phyloP scores from a whole-genome alignment of 2,113 vertebrate species.

The Pipra filicauda region DNA sequence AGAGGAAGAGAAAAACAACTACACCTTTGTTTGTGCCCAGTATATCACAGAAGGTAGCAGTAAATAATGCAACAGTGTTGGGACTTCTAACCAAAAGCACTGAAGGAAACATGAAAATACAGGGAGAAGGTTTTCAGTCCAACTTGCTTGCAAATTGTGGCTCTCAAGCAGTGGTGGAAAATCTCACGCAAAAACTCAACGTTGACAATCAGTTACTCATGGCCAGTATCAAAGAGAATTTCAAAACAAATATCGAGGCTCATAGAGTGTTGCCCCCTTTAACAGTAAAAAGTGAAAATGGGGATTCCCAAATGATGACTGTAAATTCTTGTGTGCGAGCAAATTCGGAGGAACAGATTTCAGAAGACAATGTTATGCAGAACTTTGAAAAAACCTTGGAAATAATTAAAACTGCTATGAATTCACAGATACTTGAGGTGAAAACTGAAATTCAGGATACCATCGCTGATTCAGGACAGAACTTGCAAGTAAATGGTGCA shows the following conservation, averaged over 20 bases:
- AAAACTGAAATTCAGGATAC: constrained; percentile 73
- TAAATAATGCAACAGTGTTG: constrained; percentile 59
- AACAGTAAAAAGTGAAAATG: constrained; percentile 77
- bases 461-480: constrained; percentile 40
- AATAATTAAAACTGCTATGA: constrained; percentile 80
- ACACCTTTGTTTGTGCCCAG: constrained; percentile 48
- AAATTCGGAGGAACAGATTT: constrained; percentile 60
- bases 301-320: constrained; percentile 71
- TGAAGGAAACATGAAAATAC: constrained; percentile 59
- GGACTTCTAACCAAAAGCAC: constrained; percentile 65
- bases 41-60: constrained; percentile 58
- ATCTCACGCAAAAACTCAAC: constrained; percentile 78
- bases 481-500: constrained; percentile 58
- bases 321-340: constrained; percentile 61
- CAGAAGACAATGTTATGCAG: constrained; percentile 73
- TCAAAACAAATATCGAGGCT: constrained; percentile 70
- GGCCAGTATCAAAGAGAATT: constrained; percentile 80
- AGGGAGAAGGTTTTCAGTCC: constrained; percentile 66
- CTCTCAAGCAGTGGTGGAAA: constrained; percentile 76
- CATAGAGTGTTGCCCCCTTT: constrained; percentile 59
- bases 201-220: constrained; percentile 85
- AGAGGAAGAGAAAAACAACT: constrained; percentile 76
- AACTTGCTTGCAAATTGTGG: constrained; percentile 68
- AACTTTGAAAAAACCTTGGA: constrained; percentile 80
- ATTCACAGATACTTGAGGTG: constrained; percentile 73